Conservation (phyloP, 1,140 invertebrate genomes). For the Drosophila pseudoobscura region DNA sequence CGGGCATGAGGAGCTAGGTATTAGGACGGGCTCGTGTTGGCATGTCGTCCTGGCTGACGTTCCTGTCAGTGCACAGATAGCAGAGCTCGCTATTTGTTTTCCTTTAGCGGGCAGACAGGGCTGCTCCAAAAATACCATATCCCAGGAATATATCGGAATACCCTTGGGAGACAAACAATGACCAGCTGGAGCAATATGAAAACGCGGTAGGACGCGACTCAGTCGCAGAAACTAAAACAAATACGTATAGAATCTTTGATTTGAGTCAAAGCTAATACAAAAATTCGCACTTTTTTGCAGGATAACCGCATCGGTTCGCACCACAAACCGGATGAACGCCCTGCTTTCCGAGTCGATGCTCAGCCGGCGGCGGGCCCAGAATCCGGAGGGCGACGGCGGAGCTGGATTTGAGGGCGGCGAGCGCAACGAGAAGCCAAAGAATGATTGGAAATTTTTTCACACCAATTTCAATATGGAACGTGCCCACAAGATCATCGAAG, state of each 20-base stretch:
- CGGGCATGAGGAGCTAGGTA: not conserved
- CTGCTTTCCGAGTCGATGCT: slow-evolving; percentile 79
- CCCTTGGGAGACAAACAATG: slow-evolving; percentile 32
- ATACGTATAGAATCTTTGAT: not conserved
- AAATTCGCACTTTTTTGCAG: slow-evolving; percentile 36
- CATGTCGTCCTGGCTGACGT: slow-evolving; percentile 48
- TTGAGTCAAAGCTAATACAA: slow-evolving; percentile 2
- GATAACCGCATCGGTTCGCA: slow-evolving; percentile 80
- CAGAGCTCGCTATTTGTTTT: slow-evolving; percentile 72
- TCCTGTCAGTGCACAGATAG: slow-evolving; percentile 71
- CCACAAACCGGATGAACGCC: slow-evolving; percentile 82
- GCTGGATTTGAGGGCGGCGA: slow-evolving; percentile 27
- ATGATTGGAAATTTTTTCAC: slow-evolving; percentile 79
- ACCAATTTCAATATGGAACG: slow-evolving; percentile 83
- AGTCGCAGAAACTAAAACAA: not conserved
- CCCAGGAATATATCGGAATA: not conserved
- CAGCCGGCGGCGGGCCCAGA: slow-evolving; percentile 58
- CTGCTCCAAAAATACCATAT: slow-evolving; percentile 6
- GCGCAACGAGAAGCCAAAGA: slow-evolving; percentile 70
- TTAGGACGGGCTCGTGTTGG: slow-evolving; percentile 53
- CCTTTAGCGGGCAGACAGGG: slow-evolving; percentile 41
- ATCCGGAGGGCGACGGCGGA: slow-evolving; percentile 37
- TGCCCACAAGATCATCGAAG: slow-evolving; percentile 75
- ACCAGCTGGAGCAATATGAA: slow-evolving; percentile 68
- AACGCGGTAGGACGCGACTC: slow-evolving; percentile 58